Conservation (phyloP, 2,113 vertebrate species). For the Strigops habroptila region DNA sequence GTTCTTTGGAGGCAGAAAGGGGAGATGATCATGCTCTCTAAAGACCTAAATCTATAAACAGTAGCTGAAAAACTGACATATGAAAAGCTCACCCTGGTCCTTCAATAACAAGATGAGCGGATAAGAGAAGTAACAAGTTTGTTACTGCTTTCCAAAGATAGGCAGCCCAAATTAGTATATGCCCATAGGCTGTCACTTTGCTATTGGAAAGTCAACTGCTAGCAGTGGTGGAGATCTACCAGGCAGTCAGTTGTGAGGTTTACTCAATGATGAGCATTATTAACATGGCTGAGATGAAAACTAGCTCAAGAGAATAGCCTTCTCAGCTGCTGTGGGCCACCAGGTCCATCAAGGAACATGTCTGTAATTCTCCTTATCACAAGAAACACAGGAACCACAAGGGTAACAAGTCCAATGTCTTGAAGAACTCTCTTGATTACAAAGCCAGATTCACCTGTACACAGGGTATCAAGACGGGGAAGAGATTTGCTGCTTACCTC, state of each 20-base stretch:
- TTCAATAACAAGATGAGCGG: background rate
- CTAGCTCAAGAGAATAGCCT: background rate
- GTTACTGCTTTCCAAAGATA: background rate
- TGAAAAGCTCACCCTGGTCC: background rate
- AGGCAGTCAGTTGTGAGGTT: background rate
- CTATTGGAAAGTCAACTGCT: background rate
- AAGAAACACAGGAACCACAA: background rate
- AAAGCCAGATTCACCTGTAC: background rate
- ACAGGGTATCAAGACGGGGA: background rate
- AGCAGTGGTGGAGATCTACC: background rate
- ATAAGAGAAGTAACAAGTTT: background rate
- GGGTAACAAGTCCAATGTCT: background rate
- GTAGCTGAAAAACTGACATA: background rate
- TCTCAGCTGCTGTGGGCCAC: background rate
- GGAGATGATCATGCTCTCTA: background rate
- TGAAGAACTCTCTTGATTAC: background rate
- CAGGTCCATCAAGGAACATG: accelerated
- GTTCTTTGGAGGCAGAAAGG: background rate
- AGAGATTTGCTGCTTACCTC: background rate
- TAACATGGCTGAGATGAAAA: background rate
- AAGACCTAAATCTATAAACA: background rate
- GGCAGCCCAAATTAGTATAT: background rate
- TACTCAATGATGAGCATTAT: background rate
- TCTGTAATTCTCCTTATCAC: background rate
- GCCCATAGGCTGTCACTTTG: background rate